Base-by-base conservation (phyloP, 2,888 invertebrate genomes). In the Geophilus truncorum region DNA sequence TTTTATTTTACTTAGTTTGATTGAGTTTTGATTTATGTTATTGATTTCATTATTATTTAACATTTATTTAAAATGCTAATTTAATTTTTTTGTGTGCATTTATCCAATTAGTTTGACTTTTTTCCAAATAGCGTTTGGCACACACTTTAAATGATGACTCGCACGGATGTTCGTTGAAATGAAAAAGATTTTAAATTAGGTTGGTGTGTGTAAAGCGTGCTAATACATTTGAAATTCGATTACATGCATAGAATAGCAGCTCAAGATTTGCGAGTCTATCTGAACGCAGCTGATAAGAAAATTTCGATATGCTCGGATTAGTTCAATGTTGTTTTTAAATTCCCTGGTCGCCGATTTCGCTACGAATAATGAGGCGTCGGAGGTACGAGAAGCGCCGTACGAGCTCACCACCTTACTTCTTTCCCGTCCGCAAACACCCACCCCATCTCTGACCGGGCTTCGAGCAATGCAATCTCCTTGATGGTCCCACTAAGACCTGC, bases 231-330 rank as follows among this genome's bases (percentile, higher is more conserved):
- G 80, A 70, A 80, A 80, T 80, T 80, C 80, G 80, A 80, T 80
- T 80, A 80, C 80, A 80, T 28, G 76, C 80, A 40, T 70, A 70
- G 70, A 70, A 25, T 70, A 70, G 70, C 70, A 36, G 75, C 75
- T 34, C 34, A 80, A 80, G 80, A 80, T 80, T 80, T 80, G 80
- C 80, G 80, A 80, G 80, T 80, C 70, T 76, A 36, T 80, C 80
- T 80, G 80, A 80, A 36, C 34, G 23, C 25, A 34, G 80, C 80
- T 80, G 80, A 80, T 80, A 80, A 80, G 80, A 75, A 80, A 80
- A 80, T 80, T 80, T 80, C 80, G 80, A 80, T 80, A 80, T 80
- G 80, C 80, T 80, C 76, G 80, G 80, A 80, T 80, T 80, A 80
- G 80, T 80, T 80, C 80, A 36, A 80, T 80, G 80, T 45, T 75